Evolutionary conservation across 2,113 vertebrate species (phyloP).

Genomic region (Smithornis capensis): DNA sequence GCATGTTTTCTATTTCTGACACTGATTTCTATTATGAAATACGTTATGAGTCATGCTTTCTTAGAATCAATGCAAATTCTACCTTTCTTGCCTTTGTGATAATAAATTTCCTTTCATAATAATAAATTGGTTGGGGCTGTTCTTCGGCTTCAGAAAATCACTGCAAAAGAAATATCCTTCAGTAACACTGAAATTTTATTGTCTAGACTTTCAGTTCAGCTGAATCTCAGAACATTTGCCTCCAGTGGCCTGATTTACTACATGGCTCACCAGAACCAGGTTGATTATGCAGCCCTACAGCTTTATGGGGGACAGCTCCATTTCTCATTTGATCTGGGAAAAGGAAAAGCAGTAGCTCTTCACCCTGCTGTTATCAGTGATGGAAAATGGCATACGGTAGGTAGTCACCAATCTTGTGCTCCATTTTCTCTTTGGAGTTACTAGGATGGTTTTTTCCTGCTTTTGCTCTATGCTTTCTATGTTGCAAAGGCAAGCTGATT

Average conservation of each 20-base stretch:
- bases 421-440: not conserved
- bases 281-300: constrained; percentile 84
- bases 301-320: constrained; percentile 76
- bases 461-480: not conserved
- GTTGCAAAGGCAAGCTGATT: not conserved
- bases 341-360: constrained; percentile 78
- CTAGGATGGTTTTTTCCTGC: not conserved
- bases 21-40: not conserved
- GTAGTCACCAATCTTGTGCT: not conserved
- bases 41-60: not conserved
- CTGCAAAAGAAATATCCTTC: not conserved
- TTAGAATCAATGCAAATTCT: not conserved
- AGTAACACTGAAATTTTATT: constrained; percentile 27
- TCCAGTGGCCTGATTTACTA: constrained; percentile 84
- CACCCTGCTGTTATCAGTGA: constrained; percentile 79
- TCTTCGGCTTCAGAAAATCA: not conserved
- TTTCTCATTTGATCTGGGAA: constrained; percentile 89
- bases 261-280: constrained; percentile 84
- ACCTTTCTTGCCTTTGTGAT: not conserved
- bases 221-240: constrained; percentile 83
- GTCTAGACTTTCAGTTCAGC: constrained; percentile 80
- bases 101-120: not conserved
- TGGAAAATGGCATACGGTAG: constrained; percentile 89
- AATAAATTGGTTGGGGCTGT: not conserved
- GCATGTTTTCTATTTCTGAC: not conserved